Evolutionary conservation across 2,888 invertebrate genomes (phyloP).

Genomic region (Lithophane socia): DNA sequence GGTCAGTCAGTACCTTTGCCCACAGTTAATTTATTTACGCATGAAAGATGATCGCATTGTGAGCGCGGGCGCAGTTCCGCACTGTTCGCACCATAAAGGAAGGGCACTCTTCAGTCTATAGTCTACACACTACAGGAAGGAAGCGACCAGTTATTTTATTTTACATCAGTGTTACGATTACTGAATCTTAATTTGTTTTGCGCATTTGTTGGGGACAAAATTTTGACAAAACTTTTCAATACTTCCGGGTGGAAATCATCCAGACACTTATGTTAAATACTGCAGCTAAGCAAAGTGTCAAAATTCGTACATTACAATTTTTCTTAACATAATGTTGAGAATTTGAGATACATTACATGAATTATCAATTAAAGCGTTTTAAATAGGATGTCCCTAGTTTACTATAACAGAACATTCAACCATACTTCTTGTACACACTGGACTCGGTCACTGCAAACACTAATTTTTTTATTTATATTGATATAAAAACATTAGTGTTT

Average conservation of each 20-base stretch:
- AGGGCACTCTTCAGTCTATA: slow-evolving; percentile 2
- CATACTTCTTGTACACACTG: background rate
- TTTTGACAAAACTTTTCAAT: background rate
- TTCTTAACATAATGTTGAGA: background rate
- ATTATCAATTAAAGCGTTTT: background rate
- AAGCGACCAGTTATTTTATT: background rate
- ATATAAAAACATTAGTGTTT: background rate
- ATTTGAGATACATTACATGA: background rate
- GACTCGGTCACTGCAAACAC: background rate
- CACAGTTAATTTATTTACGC: slow-evolving; percentile 4
- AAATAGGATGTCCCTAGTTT: slow-evolving; percentile 7
- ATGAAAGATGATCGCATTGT: slow-evolving; percentile 11
- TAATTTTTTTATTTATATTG: too few species aligned
- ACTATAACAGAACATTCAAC: background rate
- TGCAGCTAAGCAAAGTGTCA: background rate
- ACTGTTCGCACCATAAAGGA: slow-evolving; percentile 32
- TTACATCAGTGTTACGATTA: slow-evolving; percentile 1
- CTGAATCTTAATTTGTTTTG: slow-evolving; percentile 31
- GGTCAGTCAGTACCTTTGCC: background rate
- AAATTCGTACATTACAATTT: background rate
- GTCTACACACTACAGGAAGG: slow-evolving; percentile 13
- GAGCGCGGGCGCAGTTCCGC: slow-evolving; percentile 1
- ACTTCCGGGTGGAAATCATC: background rate
- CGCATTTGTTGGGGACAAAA: background rate
- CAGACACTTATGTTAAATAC: too few species aligned